phyloP scores from a whole-genome alignment of 2,888 invertebrate genomes.

The Calephelis perditalis region DNA sequence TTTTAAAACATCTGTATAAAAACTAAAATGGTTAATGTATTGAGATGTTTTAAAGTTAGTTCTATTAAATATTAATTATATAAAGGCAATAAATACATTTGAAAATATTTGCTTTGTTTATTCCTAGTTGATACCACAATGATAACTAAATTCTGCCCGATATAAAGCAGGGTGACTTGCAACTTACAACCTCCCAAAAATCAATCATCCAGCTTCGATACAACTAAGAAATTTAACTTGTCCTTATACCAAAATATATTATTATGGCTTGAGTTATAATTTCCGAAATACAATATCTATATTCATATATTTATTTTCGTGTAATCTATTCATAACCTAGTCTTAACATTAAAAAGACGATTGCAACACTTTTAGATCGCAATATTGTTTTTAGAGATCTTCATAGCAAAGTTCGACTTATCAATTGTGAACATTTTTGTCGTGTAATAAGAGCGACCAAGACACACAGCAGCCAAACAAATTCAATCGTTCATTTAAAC shows the following conservation, averaged over 20 bases:
- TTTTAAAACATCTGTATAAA: no score
- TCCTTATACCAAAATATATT: slow-evolving; percentile 77
- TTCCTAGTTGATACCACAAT: slow-evolving; percentile 15
- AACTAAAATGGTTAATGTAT: no score
- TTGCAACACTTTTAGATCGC: slow-evolving; percentile 70
- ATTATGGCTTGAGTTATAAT: slow-evolving; percentile 72
- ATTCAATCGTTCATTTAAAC: slow-evolving; percentile 38
- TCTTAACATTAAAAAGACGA: slow-evolving; percentile 58
- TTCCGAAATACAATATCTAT: slow-evolving; percentile 68
- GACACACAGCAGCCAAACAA: slow-evolving; percentile 32
- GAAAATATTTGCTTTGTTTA: slow-evolving; percentile 17
- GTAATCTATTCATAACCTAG: slow-evolving; percentile 65
- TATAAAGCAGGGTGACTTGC: slow-evolving; percentile 39
- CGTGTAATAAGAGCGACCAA: slow-evolving; percentile 18
- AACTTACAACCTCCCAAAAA: slow-evolving; percentile 33
- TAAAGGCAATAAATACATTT: slow-evolving; percentile 25
- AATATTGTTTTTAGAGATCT: slow-evolving; percentile 70
- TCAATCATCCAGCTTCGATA: slow-evolving; percentile 48
- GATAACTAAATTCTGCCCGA: slow-evolving; percentile 20
- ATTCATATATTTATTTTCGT: slow-evolving; percentile 55
- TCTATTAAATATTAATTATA: slow-evolving; percentile 17
- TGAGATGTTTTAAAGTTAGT: not conserved
- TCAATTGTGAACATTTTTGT: slow-evolving; percentile 13
- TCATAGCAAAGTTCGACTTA: slow-evolving; percentile 55
- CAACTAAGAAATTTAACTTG: slow-evolving; percentile 54